A percentile compares a stretch with the other conserved stretches of the same genome.
Conservation (phyloP, 2,888 invertebrate species). For the Leptopilina drosophilae region DNA sequence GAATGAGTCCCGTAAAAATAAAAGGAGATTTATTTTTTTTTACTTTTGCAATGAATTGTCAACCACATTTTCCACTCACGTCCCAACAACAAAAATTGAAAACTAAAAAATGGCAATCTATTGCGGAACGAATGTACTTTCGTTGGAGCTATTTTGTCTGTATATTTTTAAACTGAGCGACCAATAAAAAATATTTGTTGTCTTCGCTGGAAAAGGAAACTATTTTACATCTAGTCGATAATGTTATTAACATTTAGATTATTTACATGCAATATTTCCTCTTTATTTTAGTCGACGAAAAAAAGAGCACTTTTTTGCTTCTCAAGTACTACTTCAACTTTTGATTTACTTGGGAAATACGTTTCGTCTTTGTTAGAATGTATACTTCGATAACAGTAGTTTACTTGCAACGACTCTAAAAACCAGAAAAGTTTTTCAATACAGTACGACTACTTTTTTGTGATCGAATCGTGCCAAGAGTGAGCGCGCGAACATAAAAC, state of each 20-base stretch:
- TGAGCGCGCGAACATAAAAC: conserved; percentile 17
- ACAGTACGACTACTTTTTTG: conserved; percentile 17
- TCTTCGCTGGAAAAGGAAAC: too few species aligned
- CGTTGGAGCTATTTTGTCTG: too few species aligned
- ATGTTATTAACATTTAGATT: not conserved
- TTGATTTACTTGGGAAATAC: conserved; percentile 18
- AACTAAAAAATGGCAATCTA: too few species aligned
- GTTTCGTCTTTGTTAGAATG: conserved; percentile 6
- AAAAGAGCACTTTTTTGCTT: not conserved
- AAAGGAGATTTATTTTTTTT: too few species aligned
- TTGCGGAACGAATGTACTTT: too few species aligned
- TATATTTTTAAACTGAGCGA: too few species aligned
- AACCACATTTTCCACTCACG: too few species aligned
- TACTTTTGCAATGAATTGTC: too few species aligned
- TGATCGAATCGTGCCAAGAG: conserved; percentile 25
- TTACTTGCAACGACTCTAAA: conserved; percentile 23
- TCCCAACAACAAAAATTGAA: too few species aligned
- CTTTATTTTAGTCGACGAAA: not conserved
- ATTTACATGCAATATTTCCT: not conserved
- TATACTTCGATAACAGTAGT: conserved; percentile 5
- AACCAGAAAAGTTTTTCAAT: conserved; percentile 29
- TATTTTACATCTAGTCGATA: too few species aligned
- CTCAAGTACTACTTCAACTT: not conserved
- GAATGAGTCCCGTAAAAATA: too few species aligned
- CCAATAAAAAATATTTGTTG: too few species aligned